Conservation (phyloP, 2,113 vertebrate species). For the Trematomus loennbergii region DNA sequence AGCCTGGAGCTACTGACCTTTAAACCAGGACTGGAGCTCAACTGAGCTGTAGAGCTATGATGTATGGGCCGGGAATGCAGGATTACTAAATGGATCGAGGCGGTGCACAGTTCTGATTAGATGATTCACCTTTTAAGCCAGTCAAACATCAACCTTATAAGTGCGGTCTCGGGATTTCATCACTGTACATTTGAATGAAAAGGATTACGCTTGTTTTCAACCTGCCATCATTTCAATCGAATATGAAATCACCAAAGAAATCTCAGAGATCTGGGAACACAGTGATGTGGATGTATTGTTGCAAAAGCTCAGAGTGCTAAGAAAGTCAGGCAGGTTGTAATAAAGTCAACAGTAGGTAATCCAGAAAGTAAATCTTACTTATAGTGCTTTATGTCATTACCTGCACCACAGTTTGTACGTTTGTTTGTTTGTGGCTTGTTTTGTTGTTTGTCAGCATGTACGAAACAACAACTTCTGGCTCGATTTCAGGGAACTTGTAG, state of each 20-base stretch:
- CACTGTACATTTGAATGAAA: conserved; percentile 22
- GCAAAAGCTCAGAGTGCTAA: not conserved
- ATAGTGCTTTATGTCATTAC: too few species aligned
- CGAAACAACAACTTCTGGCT: too few species aligned
- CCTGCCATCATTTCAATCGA: not conserved
- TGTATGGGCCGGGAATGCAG: conserved; percentile 67
- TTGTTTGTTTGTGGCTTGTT: too few species aligned
- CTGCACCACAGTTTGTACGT: too few species aligned
- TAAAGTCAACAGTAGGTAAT: not conserved
- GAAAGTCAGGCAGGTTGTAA: not conserved
- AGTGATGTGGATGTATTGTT: not conserved
- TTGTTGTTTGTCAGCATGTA: too few species aligned
- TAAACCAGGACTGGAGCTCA: conserved; percentile 67
- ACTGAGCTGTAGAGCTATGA: conserved; percentile 65
- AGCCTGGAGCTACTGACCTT: conserved; percentile 80
- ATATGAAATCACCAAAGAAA: not conserved
- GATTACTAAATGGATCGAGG: conserved; percentile 53
- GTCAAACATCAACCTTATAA: conserved; percentile 11
- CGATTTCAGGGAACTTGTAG: too few species aligned
- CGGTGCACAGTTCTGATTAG: conserved; percentile 48
- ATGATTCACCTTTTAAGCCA: conserved; percentile 52
- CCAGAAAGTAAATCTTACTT: not conserved
- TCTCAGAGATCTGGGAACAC: not conserved
- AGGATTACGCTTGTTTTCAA: not conserved
- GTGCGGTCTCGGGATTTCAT: conserved; percentile 39